A percentile compares a stretch with the other conserved stretches of the same genome.
phyloP scores from a whole-genome alignment of 1,140 invertebrate genomes.

The Phymorhynchus buccinoides region DNA sequence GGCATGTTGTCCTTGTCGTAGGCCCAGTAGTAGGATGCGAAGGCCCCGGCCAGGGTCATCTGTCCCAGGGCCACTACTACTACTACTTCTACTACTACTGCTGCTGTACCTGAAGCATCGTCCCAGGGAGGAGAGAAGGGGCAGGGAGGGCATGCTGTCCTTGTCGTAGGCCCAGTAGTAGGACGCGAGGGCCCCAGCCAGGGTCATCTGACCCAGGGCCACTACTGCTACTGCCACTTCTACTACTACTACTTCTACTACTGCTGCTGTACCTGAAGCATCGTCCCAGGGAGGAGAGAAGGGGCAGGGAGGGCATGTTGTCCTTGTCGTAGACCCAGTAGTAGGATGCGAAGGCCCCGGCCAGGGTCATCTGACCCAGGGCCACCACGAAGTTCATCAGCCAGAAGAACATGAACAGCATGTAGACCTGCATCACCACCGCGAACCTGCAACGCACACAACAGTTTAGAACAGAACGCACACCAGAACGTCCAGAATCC shows the following conservation, averaged over 20 bases:
- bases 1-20: constrained; percentile 87
- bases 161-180: constrained; percentile 95
- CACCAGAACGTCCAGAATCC: too few relatives aligned
- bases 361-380: constrained; percentile 92
- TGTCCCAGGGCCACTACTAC: constrained; percentile 91
- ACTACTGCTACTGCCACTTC: constrained; percentile 91
- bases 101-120: constrained; percentile 84
- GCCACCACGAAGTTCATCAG: constrained; percentile 89
- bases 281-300: constrained; percentile 81
- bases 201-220: constrained; percentile 91
- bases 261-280: constrained; percentile 84
- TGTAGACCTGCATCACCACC: constrained; percentile 78
- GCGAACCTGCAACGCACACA: constrained; percentile 59
- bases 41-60: constrained; percentile 88
- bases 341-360: constrained; percentile 87
- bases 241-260: constrained; percentile 82
- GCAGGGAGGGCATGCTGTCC: constrained; percentile 88
- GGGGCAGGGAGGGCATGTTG: constrained; percentile 86
- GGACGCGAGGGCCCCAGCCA: constrained; percentile 85
- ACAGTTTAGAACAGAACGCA: too few relatives aligned
- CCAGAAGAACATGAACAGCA: constrained; percentile 92
- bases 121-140: constrained; percentile 81
- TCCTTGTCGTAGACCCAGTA: constrained; percentile 91
- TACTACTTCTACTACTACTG: too few relatives aligned
- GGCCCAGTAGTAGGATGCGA: constrained; percentile 95